Conservation (phyloP, 2,797 vertebrate genomes). For the Pipistrellus kuhlii region DNA sequence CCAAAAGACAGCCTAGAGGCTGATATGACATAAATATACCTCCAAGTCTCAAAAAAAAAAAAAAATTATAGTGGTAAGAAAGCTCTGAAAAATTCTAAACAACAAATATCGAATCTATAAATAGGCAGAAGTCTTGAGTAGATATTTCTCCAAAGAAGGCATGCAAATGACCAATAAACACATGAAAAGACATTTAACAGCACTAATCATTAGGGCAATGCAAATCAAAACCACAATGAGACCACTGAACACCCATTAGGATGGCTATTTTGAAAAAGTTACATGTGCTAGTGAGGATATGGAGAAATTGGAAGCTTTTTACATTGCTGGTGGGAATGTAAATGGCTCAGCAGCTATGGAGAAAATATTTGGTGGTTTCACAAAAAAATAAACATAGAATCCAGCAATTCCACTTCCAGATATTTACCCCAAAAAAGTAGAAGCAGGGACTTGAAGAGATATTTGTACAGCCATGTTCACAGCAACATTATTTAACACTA, state of each 20-base stretch:
- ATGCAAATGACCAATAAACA: neutral
- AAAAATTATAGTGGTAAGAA: neutral
- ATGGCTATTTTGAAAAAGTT: neutral
- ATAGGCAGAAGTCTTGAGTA: neutral
- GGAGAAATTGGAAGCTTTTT: neutral
- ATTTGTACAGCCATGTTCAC: neutral
- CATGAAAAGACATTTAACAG: neutral
- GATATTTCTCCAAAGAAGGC: constrained; percentile 39
- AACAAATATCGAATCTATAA: constrained; percentile 47
- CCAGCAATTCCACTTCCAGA: neutral
- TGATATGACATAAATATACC: neutral
- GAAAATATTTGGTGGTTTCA: constrained; percentile 23
- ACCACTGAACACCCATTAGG: neutral
- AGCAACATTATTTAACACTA: constrained; percentile 3
- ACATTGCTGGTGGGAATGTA: neutral
- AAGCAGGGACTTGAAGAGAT: constrained; percentile 1
- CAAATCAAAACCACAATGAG: constrained; percentile 12
- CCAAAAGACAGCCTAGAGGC: neutral
- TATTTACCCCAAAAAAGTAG: constrained; percentile 14
- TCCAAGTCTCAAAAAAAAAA: neutral
- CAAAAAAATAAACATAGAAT: constrained; percentile 37
- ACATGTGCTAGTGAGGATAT: neutral
- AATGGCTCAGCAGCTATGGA: neutral
- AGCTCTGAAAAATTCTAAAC: constrained; percentile 38
- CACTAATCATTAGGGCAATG: neutral